Percentiles rank a stretch among this genome's conserved stretches.
Evolutionary conservation across 2,888 invertebrate species (phyloP).

Genomic region (Xestia xanthographa): DNA sequence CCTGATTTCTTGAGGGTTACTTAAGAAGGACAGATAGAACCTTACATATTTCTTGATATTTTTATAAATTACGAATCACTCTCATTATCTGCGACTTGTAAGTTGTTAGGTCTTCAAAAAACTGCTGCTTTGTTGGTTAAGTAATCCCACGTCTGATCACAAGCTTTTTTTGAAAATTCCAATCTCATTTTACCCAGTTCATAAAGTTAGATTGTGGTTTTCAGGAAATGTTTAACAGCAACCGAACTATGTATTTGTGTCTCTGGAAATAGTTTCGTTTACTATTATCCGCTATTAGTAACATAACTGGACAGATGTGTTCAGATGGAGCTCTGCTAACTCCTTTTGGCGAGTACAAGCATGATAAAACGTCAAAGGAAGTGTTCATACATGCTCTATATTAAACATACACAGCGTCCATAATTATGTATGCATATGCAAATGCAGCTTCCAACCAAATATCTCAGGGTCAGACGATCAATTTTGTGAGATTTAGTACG

Average conservation of each 20-base stretch:
- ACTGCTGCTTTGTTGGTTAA: not conserved
- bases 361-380: not conserved
- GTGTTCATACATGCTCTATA: not conserved
- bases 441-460: constrained; percentile 14
- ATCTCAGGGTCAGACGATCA: constrained; percentile 25
- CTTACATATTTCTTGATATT: not conserved
- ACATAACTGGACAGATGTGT: not conserved
- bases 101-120: not conserved
- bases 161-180: not conserved
- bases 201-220: not conserved
- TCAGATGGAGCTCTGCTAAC: too few species aligned
- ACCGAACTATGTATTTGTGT: not conserved
- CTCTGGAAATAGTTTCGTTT: not conserved
- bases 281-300: not conserved
- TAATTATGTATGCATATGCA: constrained; percentile 21
- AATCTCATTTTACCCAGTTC: not conserved
- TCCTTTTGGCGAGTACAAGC: not conserved
- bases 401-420: constrained; percentile 3
- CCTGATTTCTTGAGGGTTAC: constrained; percentile 16
- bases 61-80: not conserved
- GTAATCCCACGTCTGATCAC: not conserved
- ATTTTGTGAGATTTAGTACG: constrained; percentile 7
- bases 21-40: not conserved
- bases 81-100: too few species aligned
- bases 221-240: not conserved